These are phyloP conservation scores for Streblospio benedicti DNA, from an alignment of 1,140 invertebrate species.

Conservation along the genomic window DNA sequence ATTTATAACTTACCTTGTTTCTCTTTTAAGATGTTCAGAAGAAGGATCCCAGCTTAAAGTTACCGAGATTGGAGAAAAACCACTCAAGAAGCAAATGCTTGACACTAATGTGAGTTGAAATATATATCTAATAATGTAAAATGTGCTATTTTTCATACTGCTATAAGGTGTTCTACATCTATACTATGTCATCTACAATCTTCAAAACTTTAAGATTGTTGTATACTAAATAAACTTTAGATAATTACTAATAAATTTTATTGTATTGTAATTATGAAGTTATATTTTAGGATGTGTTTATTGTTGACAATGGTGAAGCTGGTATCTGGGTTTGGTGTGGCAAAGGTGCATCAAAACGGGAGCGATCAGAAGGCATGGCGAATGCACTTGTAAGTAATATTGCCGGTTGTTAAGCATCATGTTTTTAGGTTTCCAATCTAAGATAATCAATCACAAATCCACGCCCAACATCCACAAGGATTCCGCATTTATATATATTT, in stretches of 20 bases:
- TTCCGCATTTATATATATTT: slow-evolving; percentile 14
- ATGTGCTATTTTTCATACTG: too few relatives aligned
- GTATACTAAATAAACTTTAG: too few relatives aligned
- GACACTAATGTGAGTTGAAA: slow-evolving; percentile 55
- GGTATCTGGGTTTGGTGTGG: slow-evolving; percentile 93
- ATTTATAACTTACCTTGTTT: not conserved
- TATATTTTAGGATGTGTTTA: slow-evolving; percentile 76
- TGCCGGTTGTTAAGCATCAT: not conserved
- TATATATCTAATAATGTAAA: too few relatives aligned
- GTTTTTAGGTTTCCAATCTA: slow-evolving; percentile 8
- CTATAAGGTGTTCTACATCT: too few relatives aligned
- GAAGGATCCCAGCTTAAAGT: slow-evolving; percentile 74
- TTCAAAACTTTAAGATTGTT: too few relatives aligned
- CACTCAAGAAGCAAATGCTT: slow-evolving; percentile 69
- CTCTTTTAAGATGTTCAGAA: slow-evolving; percentile 55
- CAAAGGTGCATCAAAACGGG: slow-evolving; percentile 58
- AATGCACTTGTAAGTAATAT: slow-evolving; percentile 59
- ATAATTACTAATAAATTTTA: too few relatives aligned
- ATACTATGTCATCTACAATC: too few relatives aligned
- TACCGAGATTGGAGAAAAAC: slow-evolving; percentile 75
- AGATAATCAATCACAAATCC: too few relatives aligned
- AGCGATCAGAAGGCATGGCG: slow-evolving; percentile 67
- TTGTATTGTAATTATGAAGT: too few relatives aligned
- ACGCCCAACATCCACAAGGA: too few relatives aligned
- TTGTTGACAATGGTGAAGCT: slow-evolving; percentile 70